Evolutionary conservation across 1,140 invertebrate species (phyloP), one percentile per base, ranked within the genome.

Genomic region (Pygmarrhopalites habei): DNA sequence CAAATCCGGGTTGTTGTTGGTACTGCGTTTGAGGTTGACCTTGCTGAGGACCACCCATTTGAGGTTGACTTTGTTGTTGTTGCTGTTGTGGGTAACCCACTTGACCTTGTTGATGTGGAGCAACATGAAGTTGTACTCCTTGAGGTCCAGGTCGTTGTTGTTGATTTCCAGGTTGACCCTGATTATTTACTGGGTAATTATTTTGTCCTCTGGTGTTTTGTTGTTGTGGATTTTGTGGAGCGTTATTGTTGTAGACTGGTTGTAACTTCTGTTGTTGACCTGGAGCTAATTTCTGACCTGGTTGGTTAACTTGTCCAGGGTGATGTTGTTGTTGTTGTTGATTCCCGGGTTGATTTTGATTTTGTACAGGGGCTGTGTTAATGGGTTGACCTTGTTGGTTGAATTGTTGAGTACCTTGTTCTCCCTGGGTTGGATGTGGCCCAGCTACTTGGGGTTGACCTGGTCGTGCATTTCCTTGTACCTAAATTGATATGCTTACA

Each of bases 51-150:
- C n/a, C n/a, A n/a, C n/a, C n/a, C n/a, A n/a, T n/a, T 12, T 10
- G 51, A 7, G 26, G 51, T 53, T 53, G 21, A 7, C 12, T 19
- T 12, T 26, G 4, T 28, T 53, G 51, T 19, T 53, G 51, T 12
- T 26, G 7, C 21, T 25, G 51, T 12, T 12, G 51, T 23, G 21
- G 21, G 7, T 57, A 23, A 29, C 55, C 55, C 14, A 17, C 3
- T 57, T 57, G 28, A 57, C 55, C 55, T 4, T n/a, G 7, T 26
- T 41, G n/a, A 5, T 57, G 41, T 23, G 44, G 57, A 25, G 39
- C 5, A n/a, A 14, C 4, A 23, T 59, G 39, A 25, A 21, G 30
- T 39, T 7, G 30, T 32, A 29, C 12, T 17, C 23, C 52, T 10
- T 12, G 23, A 10, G 52, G 52, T 56, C 56, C 56, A 43, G 29